Percentiles rank a stretch among this genome's conserved stretches.
Evolutionary conservation across 1,140 invertebrate species (phyloP).

Genomic region (Nebria ingens): DNA sequence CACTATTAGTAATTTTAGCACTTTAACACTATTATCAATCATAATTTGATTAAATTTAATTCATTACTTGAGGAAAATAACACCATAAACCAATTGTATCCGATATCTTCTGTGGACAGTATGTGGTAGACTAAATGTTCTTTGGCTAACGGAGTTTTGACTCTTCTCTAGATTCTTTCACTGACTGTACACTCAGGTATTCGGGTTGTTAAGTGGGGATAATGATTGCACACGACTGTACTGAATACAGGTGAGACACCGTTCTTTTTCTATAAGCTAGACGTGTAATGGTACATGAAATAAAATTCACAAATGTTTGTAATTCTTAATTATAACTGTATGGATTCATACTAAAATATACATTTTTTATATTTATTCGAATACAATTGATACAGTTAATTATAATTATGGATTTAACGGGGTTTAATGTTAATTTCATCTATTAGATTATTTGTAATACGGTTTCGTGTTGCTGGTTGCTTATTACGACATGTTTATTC

Average conservation of each 20-base stretch:
- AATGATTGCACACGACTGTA: not conserved
- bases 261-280: not conserved
- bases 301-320: not conserved
- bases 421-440: too few species aligned
- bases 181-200: constrained; percentile 1
- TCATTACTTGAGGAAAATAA: too few species aligned
- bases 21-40: too few species aligned
- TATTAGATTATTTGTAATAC: too few species aligned
- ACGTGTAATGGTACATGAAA: not conserved
- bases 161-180: not conserved
- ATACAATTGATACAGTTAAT: not conserved
- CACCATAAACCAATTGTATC: too few species aligned
- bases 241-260: not conserved
- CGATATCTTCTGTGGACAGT: too few species aligned
- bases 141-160: not conserved
- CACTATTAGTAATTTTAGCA: too few species aligned
- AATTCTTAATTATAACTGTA: not conserved
- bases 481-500: too few species aligned
- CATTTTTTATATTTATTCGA: not conserved
- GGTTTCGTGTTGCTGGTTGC: too few species aligned
- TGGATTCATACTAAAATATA: not conserved
- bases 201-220: not conserved
- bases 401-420: not conserved
- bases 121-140: not conserved
- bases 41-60: too few species aligned